phyloP scores from a whole-genome alignment of 2,888 invertebrate species.

The Aromia moschata region DNA sequence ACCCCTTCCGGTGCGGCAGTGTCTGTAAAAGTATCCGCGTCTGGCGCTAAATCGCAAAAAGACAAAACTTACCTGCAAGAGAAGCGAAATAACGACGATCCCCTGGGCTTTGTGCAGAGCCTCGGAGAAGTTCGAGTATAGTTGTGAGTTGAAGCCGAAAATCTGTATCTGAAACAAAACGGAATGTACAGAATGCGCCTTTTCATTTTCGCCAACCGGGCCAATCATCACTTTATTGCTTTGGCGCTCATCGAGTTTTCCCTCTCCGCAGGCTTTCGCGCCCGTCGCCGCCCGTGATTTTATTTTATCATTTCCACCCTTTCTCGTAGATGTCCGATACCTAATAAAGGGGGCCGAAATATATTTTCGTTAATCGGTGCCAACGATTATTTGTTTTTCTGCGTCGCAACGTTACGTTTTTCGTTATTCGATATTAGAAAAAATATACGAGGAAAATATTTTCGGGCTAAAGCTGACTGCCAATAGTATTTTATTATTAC shows the following conservation, averaged over 20 bases:
- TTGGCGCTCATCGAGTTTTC: constrained; percentile 62
- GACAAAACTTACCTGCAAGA: constrained; percentile 89
- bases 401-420: too few relatives aligned
- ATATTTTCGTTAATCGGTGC: background rate
- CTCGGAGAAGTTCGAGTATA: constrained; percentile 96
- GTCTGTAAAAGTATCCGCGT: background rate
- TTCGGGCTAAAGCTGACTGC: too few relatives aligned
- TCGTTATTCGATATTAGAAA: too few relatives aligned
- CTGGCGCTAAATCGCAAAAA: constrained; percentile 34
- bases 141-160: constrained; percentile 97
- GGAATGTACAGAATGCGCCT: constrained; percentile 36
- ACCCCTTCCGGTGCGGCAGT: too few relatives aligned
- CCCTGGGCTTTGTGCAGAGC: constrained; percentile 94
- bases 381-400: background rate
- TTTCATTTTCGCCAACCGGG: constrained; percentile 52
- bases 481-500: too few relatives aligned
- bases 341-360: constrained; percentile 16
- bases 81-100: constrained; percentile 91
- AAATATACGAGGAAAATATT: too few relatives aligned
- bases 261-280: constrained; percentile 56
- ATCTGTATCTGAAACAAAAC: constrained; percentile 87
- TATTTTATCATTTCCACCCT: constrained; percentile 27
- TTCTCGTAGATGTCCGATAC: constrained; percentile 12
- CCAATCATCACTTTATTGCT: constrained; percentile 63
- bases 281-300: constrained; percentile 47